These are phyloP conservation scores for Salminus brasiliensis DNA, from an alignment of 2,113 vertebrate genomes.

Conservation along the genomic window DNA sequence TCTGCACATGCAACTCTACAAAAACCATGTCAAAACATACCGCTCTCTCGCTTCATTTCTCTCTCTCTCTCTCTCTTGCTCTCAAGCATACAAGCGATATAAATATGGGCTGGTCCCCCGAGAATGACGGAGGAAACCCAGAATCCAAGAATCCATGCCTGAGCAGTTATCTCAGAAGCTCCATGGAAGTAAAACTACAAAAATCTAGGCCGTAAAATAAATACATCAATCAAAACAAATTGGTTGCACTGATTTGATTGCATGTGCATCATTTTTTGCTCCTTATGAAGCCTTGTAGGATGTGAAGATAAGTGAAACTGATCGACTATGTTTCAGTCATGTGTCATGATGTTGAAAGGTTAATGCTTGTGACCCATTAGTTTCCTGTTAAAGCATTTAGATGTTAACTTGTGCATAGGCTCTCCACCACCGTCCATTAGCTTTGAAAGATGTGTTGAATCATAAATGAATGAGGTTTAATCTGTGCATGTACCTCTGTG, in stretches of 20 bases:
- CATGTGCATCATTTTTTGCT: neutral
- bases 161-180: neutral
- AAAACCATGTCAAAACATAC: neutral
- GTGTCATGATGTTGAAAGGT: constrained; percentile 19
- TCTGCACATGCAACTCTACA: constrained; percentile 26
- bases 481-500: neutral
- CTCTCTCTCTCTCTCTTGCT: neutral
- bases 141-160: neutral
- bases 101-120: neutral
- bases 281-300: neutral
- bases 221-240: neutral
- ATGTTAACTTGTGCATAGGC: constrained; percentile 1
- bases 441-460: constrained; percentile 22
- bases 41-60: neutral
- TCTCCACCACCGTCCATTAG: constrained; percentile 25
- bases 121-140: neutral
- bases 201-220: neutral
- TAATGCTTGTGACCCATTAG: constrained; percentile 39
- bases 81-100: neutral
- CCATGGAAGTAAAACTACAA: neutral
- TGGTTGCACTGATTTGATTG: neutral
- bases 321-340: neutral
- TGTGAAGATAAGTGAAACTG: neutral
- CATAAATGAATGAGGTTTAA: constrained; percentile 33
- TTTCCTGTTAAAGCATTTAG: constrained; percentile 7